Evolutionary conservation across 1,140 invertebrate genomes (phyloP).

Genomic region (Nilaparvata lugens): DNA sequence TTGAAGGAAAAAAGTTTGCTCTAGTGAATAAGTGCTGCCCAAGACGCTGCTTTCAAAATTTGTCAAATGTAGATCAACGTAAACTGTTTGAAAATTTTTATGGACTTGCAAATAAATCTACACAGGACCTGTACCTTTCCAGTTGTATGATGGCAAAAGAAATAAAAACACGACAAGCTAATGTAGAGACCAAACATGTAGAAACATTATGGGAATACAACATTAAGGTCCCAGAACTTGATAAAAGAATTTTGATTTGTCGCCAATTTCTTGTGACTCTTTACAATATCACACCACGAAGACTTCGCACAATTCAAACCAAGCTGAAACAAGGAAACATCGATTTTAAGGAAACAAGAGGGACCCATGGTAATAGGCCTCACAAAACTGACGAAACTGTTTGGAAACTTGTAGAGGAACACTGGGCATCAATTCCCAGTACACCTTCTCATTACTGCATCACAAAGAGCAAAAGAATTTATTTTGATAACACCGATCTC

Average conservation of each 20-base stretch:
- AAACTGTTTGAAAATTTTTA: background rate
- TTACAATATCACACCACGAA: background rate
- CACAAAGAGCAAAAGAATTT: background rate
- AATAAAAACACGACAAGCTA: background rate
- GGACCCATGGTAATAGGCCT: background rate
- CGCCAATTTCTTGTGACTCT: background rate
- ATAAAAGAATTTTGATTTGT: constrained; percentile 1
- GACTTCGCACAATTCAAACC: constrained; percentile 3
- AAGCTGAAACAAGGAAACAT: constrained; percentile 3
- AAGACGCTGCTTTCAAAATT: background rate
- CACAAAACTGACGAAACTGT: constrained; percentile 2
- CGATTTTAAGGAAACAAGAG: background rate
- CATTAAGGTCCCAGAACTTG: background rate
- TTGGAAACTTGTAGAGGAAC: constrained; percentile 1
- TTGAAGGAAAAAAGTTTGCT: background rate
- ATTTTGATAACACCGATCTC: constrained; percentile 10
- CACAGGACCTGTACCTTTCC: background rate
- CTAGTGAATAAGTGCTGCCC: background rate
- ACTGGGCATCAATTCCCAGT: background rate
- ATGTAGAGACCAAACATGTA: background rate
- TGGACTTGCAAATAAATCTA: background rate
- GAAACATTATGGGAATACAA: background rate
- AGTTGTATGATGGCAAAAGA: background rate
- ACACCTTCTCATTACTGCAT: background rate
- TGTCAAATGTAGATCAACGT: background rate